Conservation (phyloP, 2,113 vertebrate genomes). For the Lethenteron reissneri region DNA sequence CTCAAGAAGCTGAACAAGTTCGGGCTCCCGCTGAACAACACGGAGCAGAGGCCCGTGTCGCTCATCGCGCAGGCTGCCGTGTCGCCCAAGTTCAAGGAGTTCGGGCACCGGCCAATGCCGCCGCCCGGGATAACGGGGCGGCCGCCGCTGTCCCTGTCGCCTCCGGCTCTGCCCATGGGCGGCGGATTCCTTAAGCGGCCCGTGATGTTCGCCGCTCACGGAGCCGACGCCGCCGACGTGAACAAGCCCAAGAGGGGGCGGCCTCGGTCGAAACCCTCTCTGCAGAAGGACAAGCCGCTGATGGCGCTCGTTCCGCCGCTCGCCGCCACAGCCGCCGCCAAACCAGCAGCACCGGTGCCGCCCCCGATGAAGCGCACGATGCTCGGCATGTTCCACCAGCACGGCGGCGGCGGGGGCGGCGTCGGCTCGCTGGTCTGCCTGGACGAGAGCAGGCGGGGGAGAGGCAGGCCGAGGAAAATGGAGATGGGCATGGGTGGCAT, state of each 20-base stretch:
- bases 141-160: neutral
- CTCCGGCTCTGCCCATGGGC: too few relatives aligned
- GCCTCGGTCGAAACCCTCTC: conserved; percentile 17
- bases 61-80: neutral
- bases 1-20: conserved; percentile 3
- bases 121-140: neutral
- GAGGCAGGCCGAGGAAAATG: too few relatives aligned
- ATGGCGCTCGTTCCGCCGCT: conserved; percentile 8
- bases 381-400: conserved; percentile 30
- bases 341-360: conserved; percentile 8
- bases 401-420: conserved; percentile 41
- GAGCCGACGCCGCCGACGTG: too few relatives aligned
- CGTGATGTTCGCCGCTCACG: too few relatives aligned
- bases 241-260: conserved; percentile 7
- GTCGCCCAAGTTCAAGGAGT: neutral
- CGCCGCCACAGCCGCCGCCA: conserved; percentile 17
- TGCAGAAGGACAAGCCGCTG: conserved; percentile 13
- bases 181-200: too few relatives aligned
- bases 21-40: neutral
- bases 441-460: too few relatives aligned
- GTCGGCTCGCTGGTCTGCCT: too few relatives aligned
- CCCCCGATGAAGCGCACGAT: neutral
- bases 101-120: conserved; percentile 1
- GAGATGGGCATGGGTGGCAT: too few relatives aligned
- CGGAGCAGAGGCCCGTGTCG: neutral